Conservation (phyloP, 2,113 vertebrate species). For the Holacanthus passer region DNA sequence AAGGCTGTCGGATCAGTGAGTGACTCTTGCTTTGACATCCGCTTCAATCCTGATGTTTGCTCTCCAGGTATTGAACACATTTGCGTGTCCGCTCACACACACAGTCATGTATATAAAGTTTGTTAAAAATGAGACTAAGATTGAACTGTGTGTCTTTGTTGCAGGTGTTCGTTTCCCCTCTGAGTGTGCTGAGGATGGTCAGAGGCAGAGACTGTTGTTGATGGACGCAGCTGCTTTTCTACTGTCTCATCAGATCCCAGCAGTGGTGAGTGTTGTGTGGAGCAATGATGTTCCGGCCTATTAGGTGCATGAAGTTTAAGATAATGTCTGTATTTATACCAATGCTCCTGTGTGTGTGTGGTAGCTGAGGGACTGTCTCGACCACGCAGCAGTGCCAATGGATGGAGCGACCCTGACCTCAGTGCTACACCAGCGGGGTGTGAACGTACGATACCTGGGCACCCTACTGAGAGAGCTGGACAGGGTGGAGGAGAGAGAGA, state of each 20-base stretch:
- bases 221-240: constrained; percentile 93
- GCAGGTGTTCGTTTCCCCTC: constrained; percentile 90
- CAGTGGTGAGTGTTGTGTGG: constrained; percentile 86
- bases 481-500: constrained; percentile 82
- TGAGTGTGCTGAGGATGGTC: constrained; percentile 87
- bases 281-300: background rate
- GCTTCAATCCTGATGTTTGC: constrained; percentile 96
- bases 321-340: background rate
- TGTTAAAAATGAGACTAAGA: background rate
- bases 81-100: background rate
- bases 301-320: background rate
- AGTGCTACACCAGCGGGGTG: constrained; percentile 92
- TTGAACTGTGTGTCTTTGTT: constrained; percentile 19
- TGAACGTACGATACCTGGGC: constrained; percentile 94
- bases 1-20: constrained; percentile 90
- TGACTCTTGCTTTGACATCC: constrained; percentile 89
- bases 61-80: constrained; percentile 86
- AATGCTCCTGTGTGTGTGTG: constrained; percentile 30
- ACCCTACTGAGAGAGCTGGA: constrained; percentile 87
- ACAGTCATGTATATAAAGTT: background rate
- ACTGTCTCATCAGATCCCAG: constrained; percentile 92
- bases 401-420: constrained; percentile 91
- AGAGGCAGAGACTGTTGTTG: constrained; percentile 90
- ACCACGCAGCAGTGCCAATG: constrained; percentile 90
- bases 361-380: constrained; percentile 92